Base-by-base conservation (phyloP, 2,888 invertebrate genomes). In the Drosophila meridiana region DNA sequence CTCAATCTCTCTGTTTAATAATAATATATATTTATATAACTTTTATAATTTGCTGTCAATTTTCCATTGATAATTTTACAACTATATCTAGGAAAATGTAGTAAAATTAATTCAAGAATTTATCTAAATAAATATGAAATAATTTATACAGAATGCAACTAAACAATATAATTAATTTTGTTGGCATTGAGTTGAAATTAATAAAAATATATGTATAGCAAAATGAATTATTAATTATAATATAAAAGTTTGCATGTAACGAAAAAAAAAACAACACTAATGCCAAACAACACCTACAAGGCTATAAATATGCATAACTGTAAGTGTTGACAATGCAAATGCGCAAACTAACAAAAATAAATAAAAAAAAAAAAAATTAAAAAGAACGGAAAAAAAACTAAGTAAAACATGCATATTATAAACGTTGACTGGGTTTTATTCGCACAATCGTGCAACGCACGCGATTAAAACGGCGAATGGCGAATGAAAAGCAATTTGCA, bases 401-500 rank as follows among this genome's bases (percentile, higher is more conserved):
- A 68, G 32, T 42, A 62, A 75, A 79, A 67, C 75, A 79, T 79
- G 77, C 79, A 70, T 69, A 59, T 62, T 81, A 53, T 64, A 66
- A 80, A 64, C 55, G 73, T 42, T 66, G 67, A 48, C 68, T 81
- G 71, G 66, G 73, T 64, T 78, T 78, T 62, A 62, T 69, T 81
- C 81, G 70, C 78, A 81, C 82, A 81, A 78, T 77, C 80, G 73
- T 48, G 57, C 68, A 75, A 63, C 70, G 82, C 82, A 82, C 82
- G 82, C 82, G 82, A 82, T 85, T 79, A 77, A 85, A 82, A 79
- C 66, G 67, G 71, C 69, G 73, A 78, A 78, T 61, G 68, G 69
- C 74, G 56, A 81, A 82, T 86, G 77, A 72, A 87, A 80, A 87
- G 78, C 68, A 86, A 89, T 84, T 84, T 87, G 82, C 84, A 83